Evolutionary conservation across 2,113 vertebrate genomes (phyloP).

Genomic region (Hypocryptadius cinnamomeus): DNA sequence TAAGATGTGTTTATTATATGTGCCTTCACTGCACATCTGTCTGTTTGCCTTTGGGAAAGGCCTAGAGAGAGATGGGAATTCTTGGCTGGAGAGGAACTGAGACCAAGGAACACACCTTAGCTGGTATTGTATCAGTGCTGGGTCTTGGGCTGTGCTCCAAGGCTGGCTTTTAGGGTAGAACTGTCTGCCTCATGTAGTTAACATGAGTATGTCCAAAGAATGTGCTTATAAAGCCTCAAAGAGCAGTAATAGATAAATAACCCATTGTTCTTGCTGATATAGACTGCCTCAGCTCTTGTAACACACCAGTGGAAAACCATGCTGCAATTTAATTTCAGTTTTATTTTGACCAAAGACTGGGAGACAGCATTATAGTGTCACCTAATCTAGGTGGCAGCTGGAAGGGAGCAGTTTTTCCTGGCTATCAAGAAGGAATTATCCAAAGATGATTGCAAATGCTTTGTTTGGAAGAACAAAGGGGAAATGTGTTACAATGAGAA

Average conservation of each 20-base stretch:
- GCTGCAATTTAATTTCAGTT: not conserved
- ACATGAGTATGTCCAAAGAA: not conserved
- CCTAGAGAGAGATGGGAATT: not conserved
- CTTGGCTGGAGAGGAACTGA: not conserved
- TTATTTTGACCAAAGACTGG: not conserved
- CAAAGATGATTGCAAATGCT: not conserved
- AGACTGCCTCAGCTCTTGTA: not conserved
- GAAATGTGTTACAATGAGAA: constrained; percentile 21
- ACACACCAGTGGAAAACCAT: not conserved
- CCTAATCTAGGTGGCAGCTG: constrained; percentile 21
- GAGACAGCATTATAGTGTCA: not conserved
- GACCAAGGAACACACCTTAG: not conserved
- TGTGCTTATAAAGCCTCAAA: not conserved
- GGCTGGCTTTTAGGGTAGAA: not conserved
- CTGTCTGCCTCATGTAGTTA: not conserved
- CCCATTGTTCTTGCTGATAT: not conserved
- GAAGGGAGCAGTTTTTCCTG: constrained; percentile 30
- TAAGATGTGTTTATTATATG: not conserved
- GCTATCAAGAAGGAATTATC: not conserved
- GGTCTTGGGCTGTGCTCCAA: not conserved
- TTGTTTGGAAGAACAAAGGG: constrained; percentile 17
- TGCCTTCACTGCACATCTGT: not conserved
- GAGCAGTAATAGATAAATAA: not conserved
- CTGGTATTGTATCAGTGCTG: not conserved
- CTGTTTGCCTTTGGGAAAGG: not conserved